Conservation (phyloP, 1,140 invertebrate genomes). For the Brachystomella parvula region DNA sequence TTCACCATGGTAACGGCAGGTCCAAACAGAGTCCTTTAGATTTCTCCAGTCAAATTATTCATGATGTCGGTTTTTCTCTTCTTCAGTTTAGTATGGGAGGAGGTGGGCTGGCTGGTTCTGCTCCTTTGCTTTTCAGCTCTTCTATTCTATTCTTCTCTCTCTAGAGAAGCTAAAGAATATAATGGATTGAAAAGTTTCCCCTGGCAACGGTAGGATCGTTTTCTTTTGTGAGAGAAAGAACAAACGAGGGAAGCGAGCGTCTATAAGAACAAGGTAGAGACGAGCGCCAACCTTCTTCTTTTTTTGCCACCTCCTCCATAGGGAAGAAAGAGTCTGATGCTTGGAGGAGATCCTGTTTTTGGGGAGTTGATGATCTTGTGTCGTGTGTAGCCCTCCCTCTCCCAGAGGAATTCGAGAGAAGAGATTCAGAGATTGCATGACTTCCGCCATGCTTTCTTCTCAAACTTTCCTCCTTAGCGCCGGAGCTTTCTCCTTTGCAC, state of each 20-base stretch:
- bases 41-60: conserved; percentile 33
- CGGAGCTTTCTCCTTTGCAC: background rate
- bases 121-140: conserved; percentile 19
- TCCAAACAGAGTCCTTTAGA: conserved; percentile 27
- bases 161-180: conserved; percentile 4
- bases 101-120: conserved; percentile 24
- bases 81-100: conserved; percentile 7
- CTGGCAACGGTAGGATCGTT: conserved; percentile 25
- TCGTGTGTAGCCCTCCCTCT: background rate
- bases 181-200: conserved; percentile 12
- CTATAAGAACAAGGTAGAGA: conserved; percentile 21
- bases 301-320: background rate
- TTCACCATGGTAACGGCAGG: conserved; percentile 25
- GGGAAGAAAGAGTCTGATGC: conserved; percentile 16
- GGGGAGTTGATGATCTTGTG: conserved; percentile 8
- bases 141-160: conserved; percentile 15
- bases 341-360: background rate
- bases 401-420: background rate
- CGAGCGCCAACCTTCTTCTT: background rate
- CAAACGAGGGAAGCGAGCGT: conserved; percentile 20
- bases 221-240: conserved; percentile 5
- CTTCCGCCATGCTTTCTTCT: background rate
- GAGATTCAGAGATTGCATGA: conserved; percentile 3
- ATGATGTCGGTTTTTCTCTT: conserved; percentile 28
- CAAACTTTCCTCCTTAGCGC: background rate